A percentile compares a stretch with the other conserved stretches of the same genome.
These are phyloP conservation scores for Salticus scenicus DNA, from an alignment of 2,888 invertebrate genomes.

Conservation along the genomic window DNA sequence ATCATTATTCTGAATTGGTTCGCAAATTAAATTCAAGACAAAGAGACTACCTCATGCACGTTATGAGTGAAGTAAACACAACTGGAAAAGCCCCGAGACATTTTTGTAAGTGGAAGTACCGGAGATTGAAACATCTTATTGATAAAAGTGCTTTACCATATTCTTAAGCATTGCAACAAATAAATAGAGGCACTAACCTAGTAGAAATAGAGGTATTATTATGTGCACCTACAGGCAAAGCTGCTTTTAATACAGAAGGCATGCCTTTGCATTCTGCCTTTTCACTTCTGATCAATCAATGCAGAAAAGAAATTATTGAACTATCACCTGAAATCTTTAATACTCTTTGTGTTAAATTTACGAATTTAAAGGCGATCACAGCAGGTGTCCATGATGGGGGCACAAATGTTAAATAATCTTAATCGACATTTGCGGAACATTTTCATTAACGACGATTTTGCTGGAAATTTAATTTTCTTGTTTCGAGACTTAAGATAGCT, in stretches of 20 bases:
- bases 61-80: background rate
- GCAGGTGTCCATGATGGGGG: too few relatives aligned
- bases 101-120: conserved; percentile 72
- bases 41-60: background rate
- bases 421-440: too few relatives aligned
- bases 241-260: conserved; percentile 73
- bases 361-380: conserved; percentile 49
- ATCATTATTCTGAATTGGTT: background rate
- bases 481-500: too few relatives aligned
- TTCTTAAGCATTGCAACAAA: too few relatives aligned
- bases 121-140: conserved; percentile 72
- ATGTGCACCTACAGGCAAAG: conserved; percentile 72
- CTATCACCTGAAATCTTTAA: background rate
- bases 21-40: background rate
- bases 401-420: too few relatives aligned
- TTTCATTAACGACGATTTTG: too few relatives aligned
- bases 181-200: background rate
- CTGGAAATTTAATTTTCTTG: too few relatives aligned
- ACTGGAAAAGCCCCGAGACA: background rate
- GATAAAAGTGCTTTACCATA: conserved; percentile 69
- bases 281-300: conserved; percentile 45
- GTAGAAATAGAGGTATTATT: conserved; percentile 38
- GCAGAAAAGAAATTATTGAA: background rate
- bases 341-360: background rate
- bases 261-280: conserved; percentile 73